phyloP scores from a whole-genome alignment of 2,797 vertebrate genomes.

The Lagodon rhomboides region DNA sequence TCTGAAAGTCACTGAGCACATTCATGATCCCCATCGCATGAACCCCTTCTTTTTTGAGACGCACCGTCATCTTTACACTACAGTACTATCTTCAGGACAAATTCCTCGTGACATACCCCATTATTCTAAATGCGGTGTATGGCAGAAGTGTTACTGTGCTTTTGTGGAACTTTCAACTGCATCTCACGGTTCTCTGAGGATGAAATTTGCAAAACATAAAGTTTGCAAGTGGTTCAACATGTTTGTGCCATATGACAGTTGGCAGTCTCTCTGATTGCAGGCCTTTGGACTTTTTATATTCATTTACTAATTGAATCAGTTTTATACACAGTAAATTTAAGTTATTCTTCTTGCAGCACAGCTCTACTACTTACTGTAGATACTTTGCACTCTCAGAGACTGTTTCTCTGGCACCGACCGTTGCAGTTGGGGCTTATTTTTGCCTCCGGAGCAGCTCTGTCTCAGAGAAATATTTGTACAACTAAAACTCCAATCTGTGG shows the following conservation, averaged over 20 bases:
- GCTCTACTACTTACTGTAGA: neutral
- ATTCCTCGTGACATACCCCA: neutral
- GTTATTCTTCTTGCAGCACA: neutral
- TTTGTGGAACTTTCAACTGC: neutral
- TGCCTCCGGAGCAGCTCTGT: conserved; percentile 45
- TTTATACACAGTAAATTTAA: neutral
- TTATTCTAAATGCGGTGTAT: neutral
- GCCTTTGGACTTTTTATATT: neutral
- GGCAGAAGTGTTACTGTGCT: neutral
- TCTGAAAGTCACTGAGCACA: neutral
- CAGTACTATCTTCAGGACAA: neutral
- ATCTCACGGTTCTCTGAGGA: neutral
- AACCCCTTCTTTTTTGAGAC: neutral
- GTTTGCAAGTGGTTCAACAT: neutral
- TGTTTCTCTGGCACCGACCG: conserved; percentile 7
- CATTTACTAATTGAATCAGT: neutral
- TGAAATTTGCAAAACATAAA: neutral
- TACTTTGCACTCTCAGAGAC: neutral
- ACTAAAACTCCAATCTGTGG: conserved; percentile 73
- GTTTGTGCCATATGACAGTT: neutral
- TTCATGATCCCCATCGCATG: neutral
- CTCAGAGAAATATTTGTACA: conserved; percentile 63
- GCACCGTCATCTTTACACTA: neutral
- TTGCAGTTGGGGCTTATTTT: conserved; percentile 31
- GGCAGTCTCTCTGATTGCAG: neutral